Conservation (phyloP, 1,140 invertebrate genomes). For the Plodia interpunctella region DNA sequence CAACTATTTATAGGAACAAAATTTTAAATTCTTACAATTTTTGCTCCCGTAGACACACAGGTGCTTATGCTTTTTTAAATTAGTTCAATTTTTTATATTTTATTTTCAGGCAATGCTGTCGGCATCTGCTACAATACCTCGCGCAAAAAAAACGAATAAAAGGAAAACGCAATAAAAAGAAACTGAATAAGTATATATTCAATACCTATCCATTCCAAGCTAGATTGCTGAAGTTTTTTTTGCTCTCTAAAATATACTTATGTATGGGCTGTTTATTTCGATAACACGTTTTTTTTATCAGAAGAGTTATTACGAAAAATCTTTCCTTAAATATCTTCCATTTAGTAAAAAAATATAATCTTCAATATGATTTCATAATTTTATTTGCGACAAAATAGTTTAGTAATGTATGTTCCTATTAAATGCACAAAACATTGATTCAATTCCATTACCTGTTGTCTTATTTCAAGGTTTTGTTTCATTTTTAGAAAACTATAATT, state of each 20-base stretch:
- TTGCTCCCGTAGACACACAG: slow-evolving; percentile 9
- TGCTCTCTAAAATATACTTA: background rate
- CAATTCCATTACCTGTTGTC: no score
- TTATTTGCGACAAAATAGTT: no score
- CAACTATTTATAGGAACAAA: no score
- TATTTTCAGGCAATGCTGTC: slow-evolving; percentile 76
- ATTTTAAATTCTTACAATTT: no score
- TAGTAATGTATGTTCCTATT: no score
- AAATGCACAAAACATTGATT: no score
- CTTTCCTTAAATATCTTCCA: no score
- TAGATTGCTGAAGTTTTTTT: background rate
- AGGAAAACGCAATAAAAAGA: slow-evolving; percentile 71
- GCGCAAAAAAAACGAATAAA: slow-evolving; percentile 76
- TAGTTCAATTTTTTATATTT: slow-evolving; percentile 54
- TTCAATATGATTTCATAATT: no score
- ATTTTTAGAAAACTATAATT: background rate
- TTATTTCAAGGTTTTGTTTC: background rate
- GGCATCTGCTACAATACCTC: slow-evolving; percentile 73
- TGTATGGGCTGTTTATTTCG: background rate
- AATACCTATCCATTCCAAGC: background rate
- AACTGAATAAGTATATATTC: slow-evolving; percentile 1
- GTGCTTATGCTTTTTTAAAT: slow-evolving; percentile 49
- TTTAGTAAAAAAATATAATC: no score
- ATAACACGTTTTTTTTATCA: no score
- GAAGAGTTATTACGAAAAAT: no score